A percentile compares a stretch with the other conserved stretches of the same genome.
These are phyloP conservation scores for Calyptomena viridis DNA, from an alignment of 2,113 vertebrate species.

Conservation along the genomic window DNA sequence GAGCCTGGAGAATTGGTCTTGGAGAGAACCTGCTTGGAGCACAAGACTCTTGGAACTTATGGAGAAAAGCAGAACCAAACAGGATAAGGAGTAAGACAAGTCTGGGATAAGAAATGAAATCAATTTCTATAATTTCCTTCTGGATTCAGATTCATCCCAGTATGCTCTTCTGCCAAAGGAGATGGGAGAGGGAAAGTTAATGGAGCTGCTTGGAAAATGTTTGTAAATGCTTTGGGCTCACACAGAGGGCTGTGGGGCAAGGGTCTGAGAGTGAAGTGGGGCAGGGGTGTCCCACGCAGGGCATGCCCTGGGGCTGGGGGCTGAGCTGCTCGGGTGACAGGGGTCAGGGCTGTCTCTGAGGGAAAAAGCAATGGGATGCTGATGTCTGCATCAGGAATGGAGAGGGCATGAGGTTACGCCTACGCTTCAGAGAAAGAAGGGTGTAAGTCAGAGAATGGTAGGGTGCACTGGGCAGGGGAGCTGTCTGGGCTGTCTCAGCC, in stretches of 20 bases:
- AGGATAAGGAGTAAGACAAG: neutral
- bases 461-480: neutral
- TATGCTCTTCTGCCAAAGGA: neutral
- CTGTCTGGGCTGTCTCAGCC: neutral
- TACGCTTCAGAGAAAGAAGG: neutral
- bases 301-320: neutral
- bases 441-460: neutral
- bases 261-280: rapidly evolving
- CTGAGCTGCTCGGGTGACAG: rapidly evolving
- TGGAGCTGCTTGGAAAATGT: neutral
- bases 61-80: neutral
- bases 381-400: rapidly evolving
- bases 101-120: neutral
- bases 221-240: neutral
- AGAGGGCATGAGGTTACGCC: neutral
- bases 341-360: neutral
- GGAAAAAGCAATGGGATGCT: neutral
- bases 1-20: neutral
- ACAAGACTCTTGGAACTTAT: neutral
- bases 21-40: neutral
- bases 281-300: rapidly evolving
- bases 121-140: neutral
- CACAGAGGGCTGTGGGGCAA: neutral
- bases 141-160: neutral
- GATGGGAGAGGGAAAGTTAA: neutral